phyloP scores from a whole-genome alignment of 64 coral and sea anemone species.

The Stichodactyla mertensii region DNA sequence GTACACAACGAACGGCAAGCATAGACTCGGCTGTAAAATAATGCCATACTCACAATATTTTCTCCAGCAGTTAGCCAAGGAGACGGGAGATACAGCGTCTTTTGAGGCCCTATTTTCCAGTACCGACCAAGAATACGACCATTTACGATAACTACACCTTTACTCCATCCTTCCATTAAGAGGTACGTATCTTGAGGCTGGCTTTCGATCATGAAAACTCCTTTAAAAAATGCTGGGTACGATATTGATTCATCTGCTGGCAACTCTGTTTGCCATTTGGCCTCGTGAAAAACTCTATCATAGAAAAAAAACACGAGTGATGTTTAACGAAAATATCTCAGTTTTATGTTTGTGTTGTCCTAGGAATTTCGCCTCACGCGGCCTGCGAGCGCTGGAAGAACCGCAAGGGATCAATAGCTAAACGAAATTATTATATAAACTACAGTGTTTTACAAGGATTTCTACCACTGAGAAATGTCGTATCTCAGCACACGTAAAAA shows the following conservation, averaged over 20 bases:
- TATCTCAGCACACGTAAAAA: no score
- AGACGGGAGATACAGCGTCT: constrained; percentile 71
- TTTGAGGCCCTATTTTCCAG: constrained; percentile 76
- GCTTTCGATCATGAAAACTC: constrained; percentile 20
- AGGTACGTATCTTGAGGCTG: constrained; percentile 70
- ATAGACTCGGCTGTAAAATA: background rate
- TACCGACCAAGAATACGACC: constrained; percentile 79
- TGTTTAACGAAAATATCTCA: no score
- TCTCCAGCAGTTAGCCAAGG: constrained; percentile 52
- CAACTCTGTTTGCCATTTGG: constrained; percentile 18
- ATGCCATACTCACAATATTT: constrained; percentile 46
- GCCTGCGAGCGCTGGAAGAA: no score
- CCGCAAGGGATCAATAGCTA: no score
- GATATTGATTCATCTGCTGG: background rate
- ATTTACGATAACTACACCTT: constrained; percentile 77
- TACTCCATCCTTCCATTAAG: constrained; percentile 70
- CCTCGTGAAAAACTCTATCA: constrained; percentile 13
- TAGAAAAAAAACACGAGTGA: background rate
- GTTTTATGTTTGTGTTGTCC: no score
- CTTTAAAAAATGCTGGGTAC: constrained; percentile 48
- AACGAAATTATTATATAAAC: no score
- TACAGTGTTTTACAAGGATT: no score
- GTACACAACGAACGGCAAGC: no score
- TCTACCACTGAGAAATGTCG: no score
- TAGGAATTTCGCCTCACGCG: no score